Base-by-base conservation (phyloP, 2,888 invertebrate genomes). In the Oxystoma pomonae region DNA sequence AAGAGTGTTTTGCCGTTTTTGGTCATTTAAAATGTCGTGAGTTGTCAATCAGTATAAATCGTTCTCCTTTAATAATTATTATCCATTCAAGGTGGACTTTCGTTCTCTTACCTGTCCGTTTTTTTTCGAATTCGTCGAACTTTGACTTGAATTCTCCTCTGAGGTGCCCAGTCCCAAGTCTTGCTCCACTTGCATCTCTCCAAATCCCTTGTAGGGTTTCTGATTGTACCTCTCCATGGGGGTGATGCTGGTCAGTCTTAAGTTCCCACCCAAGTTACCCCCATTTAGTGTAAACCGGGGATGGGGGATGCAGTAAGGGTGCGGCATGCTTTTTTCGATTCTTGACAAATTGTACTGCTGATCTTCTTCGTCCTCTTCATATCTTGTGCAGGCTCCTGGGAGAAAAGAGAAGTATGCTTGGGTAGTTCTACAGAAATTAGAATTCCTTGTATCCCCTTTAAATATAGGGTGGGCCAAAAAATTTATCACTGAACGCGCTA, bases 131-230 rank as follows among this genome's bases (percentile, higher is more conserved):
- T 89, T 90, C 0, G 90, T 89, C 70, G 90, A 90, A 68, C 89
- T 89, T 77, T 92, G 91, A 67, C 91, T 91, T 0, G 91, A 91
- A 71, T 92, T 92, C 75, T 93, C 92, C 16, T 91, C 91, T 0
- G 92, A 92, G 1, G 92, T 93, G 20, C 92, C 92, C 57, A 92
- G 82, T 0, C 92, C 92, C 60, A 90, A 81, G 77, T 93, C 92
- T 78, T 91, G 91, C 53, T 88, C 89, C 78, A 91, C 91, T 52
- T 89, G 89, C 65, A 87, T 85, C 1, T 86, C 86, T 1, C 86
- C 86, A 67, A 86, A 88, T 19, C 84, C 85, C 58, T 78, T 76
- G 21, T 59, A 80, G 0, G 80, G 75, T 35, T 85, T 85, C 63
- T 83, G 84, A 2, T 68, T 67, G 58, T 73, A 74, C 53, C 73